Percentiles rank a stretch among this genome's conserved stretches.
Evolutionary conservation across 2,797 vertebrate genomes (phyloP).

Genomic region (Clarias platycephalus): DNA sequence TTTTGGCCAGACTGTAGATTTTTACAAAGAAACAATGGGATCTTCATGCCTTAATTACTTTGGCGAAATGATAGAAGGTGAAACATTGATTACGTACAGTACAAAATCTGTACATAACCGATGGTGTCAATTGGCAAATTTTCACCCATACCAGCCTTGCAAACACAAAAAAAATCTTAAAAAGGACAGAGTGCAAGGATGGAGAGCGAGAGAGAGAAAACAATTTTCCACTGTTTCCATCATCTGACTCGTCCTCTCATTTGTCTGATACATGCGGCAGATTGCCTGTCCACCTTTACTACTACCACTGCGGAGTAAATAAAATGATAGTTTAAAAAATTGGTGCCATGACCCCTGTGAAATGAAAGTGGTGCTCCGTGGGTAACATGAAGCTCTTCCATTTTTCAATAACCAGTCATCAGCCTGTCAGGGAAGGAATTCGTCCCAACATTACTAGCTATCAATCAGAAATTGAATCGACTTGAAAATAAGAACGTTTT

Average conservation of each 20-base stretch:
- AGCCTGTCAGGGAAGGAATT: slow-evolving; percentile 46
- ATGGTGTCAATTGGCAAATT: neutral
- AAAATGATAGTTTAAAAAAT: slow-evolving; percentile 55
- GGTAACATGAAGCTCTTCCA: slow-evolving; percentile 43
- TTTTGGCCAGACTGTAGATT: neutral
- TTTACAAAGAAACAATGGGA: neutral
- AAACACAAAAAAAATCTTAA: neutral
- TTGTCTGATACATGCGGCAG: slow-evolving; percentile 54
- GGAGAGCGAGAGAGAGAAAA: slow-evolving; percentile 30
- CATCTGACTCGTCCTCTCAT: slow-evolving; percentile 44
- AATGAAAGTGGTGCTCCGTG: slow-evolving; percentile 52
- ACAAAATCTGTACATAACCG: neutral
- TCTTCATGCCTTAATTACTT: slow-evolving; percentile 8
- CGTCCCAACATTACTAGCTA: slow-evolving; percentile 31
- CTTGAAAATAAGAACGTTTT: slow-evolving; percentile 5
- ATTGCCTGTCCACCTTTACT: slow-evolving; percentile 54
- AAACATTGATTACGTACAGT: neutral
- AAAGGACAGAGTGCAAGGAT: slow-evolving; percentile 1
- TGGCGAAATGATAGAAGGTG: neutral
- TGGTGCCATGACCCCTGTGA: slow-evolving; percentile 54
- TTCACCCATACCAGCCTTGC: neutral
- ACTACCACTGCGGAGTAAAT: slow-evolving; percentile 52
- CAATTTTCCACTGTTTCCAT: slow-evolving; percentile 45
- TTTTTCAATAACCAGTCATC: slow-evolving; percentile 53
- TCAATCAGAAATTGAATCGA: slow-evolving; percentile 31